A percentile compares a stretch with the other conserved stretches of the same genome.
Conservation (phyloP, 1,140 invertebrate species). For the Delia radicum region DNA sequence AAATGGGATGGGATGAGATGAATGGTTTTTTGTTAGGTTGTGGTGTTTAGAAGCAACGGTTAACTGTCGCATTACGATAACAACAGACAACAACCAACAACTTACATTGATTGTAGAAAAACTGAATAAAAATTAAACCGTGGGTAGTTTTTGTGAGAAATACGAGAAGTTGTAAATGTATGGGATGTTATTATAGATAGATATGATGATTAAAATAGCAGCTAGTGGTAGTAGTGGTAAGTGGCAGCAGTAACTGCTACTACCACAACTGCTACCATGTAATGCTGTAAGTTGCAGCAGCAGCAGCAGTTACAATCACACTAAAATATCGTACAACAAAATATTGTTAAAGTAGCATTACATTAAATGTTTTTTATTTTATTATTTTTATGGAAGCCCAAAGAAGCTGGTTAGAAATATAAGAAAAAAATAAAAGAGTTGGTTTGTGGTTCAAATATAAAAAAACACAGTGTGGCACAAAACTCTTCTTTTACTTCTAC, state of each 20-base stretch:
- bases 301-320: not conserved
- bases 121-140: not conserved
- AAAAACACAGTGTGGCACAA: not conserved
- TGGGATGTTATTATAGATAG: too few species aligned
- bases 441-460: not conserved
- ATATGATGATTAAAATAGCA: not conserved
- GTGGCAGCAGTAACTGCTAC: not conserved
- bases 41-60: not conserved
- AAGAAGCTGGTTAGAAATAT: not conserved
- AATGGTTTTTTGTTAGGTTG: not conserved
- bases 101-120: too few species aligned
- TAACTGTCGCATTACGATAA: conserved; percentile 1
- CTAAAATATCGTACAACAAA: not conserved
- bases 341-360: not conserved
- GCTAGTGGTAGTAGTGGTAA: not conserved
- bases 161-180: not conserved
- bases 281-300: not conserved
- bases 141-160: not conserved
- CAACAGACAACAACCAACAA: not conserved
- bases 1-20: not conserved
- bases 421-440: not conserved
- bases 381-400: not conserved
- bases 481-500: not conserved
- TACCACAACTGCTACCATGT: not conserved
- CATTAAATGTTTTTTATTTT: not conserved